Evolutionary conservation across 2,888 invertebrate genomes (phyloP).

Genomic region (Orthonychiurus folsomi): DNA sequence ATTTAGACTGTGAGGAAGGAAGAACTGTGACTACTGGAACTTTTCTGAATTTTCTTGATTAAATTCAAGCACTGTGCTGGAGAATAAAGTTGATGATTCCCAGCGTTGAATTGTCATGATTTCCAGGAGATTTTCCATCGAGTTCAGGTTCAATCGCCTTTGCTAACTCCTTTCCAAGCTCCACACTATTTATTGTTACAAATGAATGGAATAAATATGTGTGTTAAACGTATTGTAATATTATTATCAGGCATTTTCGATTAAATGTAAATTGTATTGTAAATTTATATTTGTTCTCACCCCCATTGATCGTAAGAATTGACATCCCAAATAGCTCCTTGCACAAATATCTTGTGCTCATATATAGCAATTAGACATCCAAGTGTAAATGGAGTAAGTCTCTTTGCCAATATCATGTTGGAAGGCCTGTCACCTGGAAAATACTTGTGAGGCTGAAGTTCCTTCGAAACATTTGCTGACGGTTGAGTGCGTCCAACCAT

Average conservation of each 20-base stretch:
- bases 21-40: background rate
- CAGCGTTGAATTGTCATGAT: slow-evolving; percentile 93
- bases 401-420: slow-evolving; percentile 87
- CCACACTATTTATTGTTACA: slow-evolving; percentile 65
- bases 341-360: slow-evolving; percentile 98
- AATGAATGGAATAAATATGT: no score
- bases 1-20: background rate
- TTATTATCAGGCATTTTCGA: no score
- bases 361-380: slow-evolving; percentile 92
- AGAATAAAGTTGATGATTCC: slow-evolving; percentile 90
- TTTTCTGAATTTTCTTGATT: slow-evolving; percentile 1
- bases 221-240: no score
- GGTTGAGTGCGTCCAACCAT: slow-evolving; percentile 65
- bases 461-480: slow-evolving; percentile 44
- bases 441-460: slow-evolving; percentile 88
- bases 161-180: slow-evolving; percentile 95
- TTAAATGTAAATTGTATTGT: no score
- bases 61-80: slow-evolving; percentile 36
- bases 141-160: slow-evolving; percentile 97
- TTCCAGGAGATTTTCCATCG: slow-evolving; percentile 54
- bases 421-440: slow-evolving; percentile 96
- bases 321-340: slow-evolving; percentile 98
- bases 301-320: slow-evolving; percentile 99
- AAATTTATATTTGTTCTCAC: slow-evolving; percentile 52
- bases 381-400: slow-evolving; percentile 83